Evolutionary conservation across 2,888 invertebrate genomes (phyloP), one percentile per base, ranked within the genome.

Genomic region (Drosophila koepferae): DNA sequence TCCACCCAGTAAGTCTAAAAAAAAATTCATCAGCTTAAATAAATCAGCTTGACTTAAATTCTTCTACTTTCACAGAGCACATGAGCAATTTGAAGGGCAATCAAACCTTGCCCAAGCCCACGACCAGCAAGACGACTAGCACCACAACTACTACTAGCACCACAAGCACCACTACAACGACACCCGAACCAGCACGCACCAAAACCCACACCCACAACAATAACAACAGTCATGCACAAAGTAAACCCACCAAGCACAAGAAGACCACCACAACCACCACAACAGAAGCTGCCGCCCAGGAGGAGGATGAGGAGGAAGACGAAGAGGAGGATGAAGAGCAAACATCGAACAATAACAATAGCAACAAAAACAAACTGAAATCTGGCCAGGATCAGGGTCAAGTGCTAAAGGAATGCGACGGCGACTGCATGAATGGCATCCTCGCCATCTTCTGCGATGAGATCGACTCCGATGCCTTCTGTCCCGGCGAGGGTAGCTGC

Each of bases 401-500:
- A 56, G 83, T 82, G 0, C 93, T 92, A 0, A 95, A 95, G 84
- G 95, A 95, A 44, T 98, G 98, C 90, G 94, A 94, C 54, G 98
- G 98, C 1, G 97, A 97, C 91, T 98, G 98, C 93, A 96, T 97
- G 82, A 96, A 95, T 70, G 96, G 96, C 0, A 94, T 98, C 43
- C 95, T 98, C 90, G 96, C 97, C 10, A 93, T 98, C 61, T 95
- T 98, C 80, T 98, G 98, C 91, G 97, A 98, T 89, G 96, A 96
- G 85, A 95, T 98, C 62, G 97, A 98, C 89, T 94, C 95, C 3
- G 96, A 96, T 1, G 97, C 97, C 0, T 94, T 94, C 65, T 97
- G 97, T 89, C 95, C 96, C 0, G 95, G 95, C 18, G 96, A 96
- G 31, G 96, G 96, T 23, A 96, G 95, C 61, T 98, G 98, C 92